phyloP scores from a whole-genome alignment of 2,888 invertebrate genomes.

The Papilio demoleus region DNA sequence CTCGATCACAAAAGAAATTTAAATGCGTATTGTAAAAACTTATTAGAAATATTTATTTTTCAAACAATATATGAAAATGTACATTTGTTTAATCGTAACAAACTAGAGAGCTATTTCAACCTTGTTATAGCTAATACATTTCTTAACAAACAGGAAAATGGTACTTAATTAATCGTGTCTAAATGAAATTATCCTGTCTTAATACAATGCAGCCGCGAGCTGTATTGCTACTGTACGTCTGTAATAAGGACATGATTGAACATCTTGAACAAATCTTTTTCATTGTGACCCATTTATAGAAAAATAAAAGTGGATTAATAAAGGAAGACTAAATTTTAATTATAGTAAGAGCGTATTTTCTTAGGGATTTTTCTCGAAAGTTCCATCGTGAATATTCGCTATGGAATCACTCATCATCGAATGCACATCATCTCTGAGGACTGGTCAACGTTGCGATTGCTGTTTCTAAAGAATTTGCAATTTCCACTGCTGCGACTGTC shows the following conservation, averaged over 20 bases:
- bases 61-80: background rate
- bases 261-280: background rate
- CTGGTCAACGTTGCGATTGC: too few species aligned
- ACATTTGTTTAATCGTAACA: background rate
- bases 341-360: too few species aligned
- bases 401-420: too few species aligned
- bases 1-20: too few species aligned
- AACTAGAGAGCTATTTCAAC: background rate
- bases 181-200: conserved; percentile 14
- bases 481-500: background rate
- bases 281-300: background rate
- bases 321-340: too few species aligned
- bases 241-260: conserved; percentile 3
- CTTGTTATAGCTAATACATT: conserved; percentile 13
- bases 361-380: too few species aligned
- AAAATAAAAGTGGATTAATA: too few species aligned
- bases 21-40: too few species aligned
- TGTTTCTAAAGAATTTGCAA: too few species aligned
- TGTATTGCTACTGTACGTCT: conserved; percentile 9
- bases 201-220: conserved; percentile 5
- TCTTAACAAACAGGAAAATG: conserved; percentile 25
- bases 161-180: conserved; percentile 16
- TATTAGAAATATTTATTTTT: background rate
- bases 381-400: too few species aligned
- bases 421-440: too few species aligned